Evolutionary conservation across 2,113 vertebrate species (phyloP).

Genomic region (Vireo altiloquus): DNA sequence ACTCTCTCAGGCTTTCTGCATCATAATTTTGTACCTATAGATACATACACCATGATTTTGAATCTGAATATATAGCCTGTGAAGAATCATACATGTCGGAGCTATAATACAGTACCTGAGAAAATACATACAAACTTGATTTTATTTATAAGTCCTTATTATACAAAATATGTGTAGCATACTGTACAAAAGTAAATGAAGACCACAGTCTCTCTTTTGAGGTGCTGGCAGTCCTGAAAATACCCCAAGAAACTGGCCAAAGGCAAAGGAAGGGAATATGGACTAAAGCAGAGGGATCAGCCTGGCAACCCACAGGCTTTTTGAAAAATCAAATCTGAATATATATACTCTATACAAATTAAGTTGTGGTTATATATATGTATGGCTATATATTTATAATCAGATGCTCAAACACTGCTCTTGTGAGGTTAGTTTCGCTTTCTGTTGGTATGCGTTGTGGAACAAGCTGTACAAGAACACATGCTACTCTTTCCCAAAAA

Average conservation of each 20-base stretch:
- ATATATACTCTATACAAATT: neutral
- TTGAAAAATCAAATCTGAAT: neutral
- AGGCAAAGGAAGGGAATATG: neutral
- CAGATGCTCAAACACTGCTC: neutral
- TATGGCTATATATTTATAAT: neutral
- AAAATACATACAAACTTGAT: neutral
- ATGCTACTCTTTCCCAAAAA: neutral
- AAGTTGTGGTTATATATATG: neutral
- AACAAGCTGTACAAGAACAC: neutral
- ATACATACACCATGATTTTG: neutral
- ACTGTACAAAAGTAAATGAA: neutral
- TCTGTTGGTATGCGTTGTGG: neutral
- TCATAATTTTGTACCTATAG: neutral
- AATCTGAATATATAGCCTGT: neutral
- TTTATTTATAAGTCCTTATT: neutral
- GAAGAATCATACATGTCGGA: neutral
- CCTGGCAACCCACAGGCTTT: neutral
- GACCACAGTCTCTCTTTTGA: neutral
- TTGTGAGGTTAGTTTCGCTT: neutral
- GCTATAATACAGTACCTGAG: neutral
- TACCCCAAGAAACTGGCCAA: neutral
- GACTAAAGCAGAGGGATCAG: neutral
- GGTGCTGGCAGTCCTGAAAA: neutral
- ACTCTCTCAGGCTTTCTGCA: neutral
- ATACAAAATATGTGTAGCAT: neutral